These are phyloP conservation scores for Sclerodermus sp. DNA, from an alignment of 2,888 invertebrate species.

Conservation along the genomic window DNA sequence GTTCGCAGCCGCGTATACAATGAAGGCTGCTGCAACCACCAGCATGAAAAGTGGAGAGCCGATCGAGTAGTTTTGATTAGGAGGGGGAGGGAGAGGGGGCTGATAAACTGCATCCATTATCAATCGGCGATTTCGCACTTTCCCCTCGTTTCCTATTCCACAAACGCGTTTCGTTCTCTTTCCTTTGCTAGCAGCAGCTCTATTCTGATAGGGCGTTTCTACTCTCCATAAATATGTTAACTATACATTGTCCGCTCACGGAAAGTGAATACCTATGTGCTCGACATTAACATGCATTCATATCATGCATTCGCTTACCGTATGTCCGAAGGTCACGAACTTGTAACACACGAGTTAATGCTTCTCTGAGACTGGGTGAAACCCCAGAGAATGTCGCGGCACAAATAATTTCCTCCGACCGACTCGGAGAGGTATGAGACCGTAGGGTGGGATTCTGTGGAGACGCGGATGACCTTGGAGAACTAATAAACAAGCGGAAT, in stretches of 20 bases:
- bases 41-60: too few relatives aligned
- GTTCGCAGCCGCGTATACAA: conserved; percentile 52
- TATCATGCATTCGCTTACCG: conserved; percentile 6
- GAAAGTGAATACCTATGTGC: conserved; percentile 22
- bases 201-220: conserved; percentile 11
- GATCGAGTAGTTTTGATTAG: too few relatives aligned
- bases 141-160: conserved; percentile 23
- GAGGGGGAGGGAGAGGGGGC: conserved; percentile 20
- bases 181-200: conserved; percentile 1
- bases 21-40: conserved; percentile 24
- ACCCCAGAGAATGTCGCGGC: too few relatives aligned
- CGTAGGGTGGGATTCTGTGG: too few relatives aligned
- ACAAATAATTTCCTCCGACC: too few relatives aligned
- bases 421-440: too few relatives aligned
- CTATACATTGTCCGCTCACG: conserved; percentile 14
- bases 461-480: too few relatives aligned
- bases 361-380: too few relatives aligned
- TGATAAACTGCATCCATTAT: conserved; percentile 53
- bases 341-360: too few relatives aligned
- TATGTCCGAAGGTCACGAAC: conserved; percentile 18
- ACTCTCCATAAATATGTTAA: conserved; percentile 22
- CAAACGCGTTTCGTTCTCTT: conserved; percentile 4
- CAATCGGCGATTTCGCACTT: conserved; percentile 50
- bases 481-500: too few relatives aligned
- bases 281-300: conserved; percentile 26